Percentiles rank a stretch among this genome's conserved stretches.
These are phyloP conservation scores for Himalopsyche japonica DNA, from an alignment of 2,888 invertebrate genomes.

Conservation along the genomic window DNA sequence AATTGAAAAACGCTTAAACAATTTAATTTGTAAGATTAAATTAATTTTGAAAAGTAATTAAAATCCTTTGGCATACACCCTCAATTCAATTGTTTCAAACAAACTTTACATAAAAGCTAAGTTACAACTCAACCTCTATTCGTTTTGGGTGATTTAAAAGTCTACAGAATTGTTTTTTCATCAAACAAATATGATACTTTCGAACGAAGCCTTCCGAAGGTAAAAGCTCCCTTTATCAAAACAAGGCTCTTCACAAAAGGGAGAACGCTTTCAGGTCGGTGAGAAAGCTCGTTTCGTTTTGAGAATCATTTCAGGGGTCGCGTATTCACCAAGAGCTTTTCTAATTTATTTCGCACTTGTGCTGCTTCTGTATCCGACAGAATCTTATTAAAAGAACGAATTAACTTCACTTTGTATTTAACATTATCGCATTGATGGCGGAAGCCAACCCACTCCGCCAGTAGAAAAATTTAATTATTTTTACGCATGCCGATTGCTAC, in stretches of 20 bases:
- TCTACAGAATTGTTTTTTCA: conserved; percentile 4
- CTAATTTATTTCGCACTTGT: conserved; percentile 39
- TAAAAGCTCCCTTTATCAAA: neutral
- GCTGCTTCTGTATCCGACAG: conserved; percentile 29
- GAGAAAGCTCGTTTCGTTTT: conserved; percentile 16
- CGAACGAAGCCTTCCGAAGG: conserved; percentile 23
- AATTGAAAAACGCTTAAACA: neutral
- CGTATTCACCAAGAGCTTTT: conserved; percentile 10
- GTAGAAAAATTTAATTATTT: conserved; percentile 4
- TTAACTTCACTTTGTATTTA: conserved; percentile 18
- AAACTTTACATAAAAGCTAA: neutral
- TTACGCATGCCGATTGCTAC: neutral
- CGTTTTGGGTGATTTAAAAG: neutral
- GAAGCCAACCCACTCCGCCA: neutral
- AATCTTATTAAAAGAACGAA: conserved; percentile 37
- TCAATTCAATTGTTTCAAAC: neutral
- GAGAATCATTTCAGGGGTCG: conserved; percentile 13
- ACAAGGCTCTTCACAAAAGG: neutral
- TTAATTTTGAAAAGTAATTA: neutral
- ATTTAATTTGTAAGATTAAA: neutral
- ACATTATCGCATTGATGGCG: conserved; percentile 11
- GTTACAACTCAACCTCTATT: neutral
- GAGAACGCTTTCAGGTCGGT: neutral
- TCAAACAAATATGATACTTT: conserved; percentile 30
- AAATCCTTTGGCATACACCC: neutral